Evolutionary conservation across 2,888 invertebrate genomes (phyloP).

Genomic region (Campoletis raptor): DNA sequence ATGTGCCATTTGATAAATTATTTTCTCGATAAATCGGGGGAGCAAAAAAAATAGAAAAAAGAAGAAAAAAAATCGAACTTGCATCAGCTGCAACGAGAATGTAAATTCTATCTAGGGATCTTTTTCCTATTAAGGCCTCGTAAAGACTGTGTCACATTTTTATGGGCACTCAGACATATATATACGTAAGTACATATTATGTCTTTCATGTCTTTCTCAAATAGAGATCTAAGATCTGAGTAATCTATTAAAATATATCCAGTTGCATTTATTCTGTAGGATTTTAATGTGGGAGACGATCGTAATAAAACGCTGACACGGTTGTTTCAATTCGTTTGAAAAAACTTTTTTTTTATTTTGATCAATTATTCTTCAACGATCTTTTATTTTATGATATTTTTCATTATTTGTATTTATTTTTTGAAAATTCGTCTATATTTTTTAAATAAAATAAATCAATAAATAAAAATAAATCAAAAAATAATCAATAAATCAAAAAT

Average conservation of each 20-base stretch:
- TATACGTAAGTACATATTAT: constrained; percentile 13
- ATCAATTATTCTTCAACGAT: too few relatives aligned
- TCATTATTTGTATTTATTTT: too few relatives aligned
- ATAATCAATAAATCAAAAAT: too few relatives aligned
- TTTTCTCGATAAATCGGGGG: constrained; percentile 42
- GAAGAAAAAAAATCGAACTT: background rate
- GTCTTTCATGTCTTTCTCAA: constrained; percentile 53
- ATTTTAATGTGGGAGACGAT: constrained; percentile 38
- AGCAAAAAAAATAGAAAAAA: constrained; percentile 22
- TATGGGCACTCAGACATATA: background rate
- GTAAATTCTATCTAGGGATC: constrained; percentile 48
- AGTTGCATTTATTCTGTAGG: constrained; percentile 35
- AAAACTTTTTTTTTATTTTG: background rate
- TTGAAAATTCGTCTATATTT: too few relatives aligned
- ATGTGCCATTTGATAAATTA: constrained; percentile 55
- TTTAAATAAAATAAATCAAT: too few relatives aligned
- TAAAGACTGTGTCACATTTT: constrained; percentile 27
- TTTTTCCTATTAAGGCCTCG: constrained; percentile 41
- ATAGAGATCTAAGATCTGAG: constrained; percentile 63
- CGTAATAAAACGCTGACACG: constrained; percentile 50
- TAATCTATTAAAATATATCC: constrained; percentile 61
- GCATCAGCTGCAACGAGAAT: constrained; percentile 16
- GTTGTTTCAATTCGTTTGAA: constrained; percentile 41
- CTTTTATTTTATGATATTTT: too few relatives aligned
- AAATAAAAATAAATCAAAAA: too few relatives aligned